These are phyloP conservation scores for Drosophila quasianomalipes DNA, from an alignment of 2,888 invertebrate species.

Conservation along the genomic window DNA sequence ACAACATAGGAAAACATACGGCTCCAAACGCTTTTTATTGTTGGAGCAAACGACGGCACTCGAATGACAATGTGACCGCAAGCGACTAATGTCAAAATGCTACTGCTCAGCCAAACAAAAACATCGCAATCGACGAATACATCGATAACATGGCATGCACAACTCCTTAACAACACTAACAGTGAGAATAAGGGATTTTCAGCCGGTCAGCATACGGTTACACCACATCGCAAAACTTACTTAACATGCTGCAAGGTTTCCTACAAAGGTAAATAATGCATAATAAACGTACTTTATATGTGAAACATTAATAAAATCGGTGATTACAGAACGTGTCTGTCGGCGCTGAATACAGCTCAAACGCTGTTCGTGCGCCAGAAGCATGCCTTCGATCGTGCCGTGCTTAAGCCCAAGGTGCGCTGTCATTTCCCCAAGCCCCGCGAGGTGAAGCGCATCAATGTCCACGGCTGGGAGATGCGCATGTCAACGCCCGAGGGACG, in stretches of 20 bases:
- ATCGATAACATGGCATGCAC: neutral
- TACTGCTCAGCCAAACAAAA: neutral
- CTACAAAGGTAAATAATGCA: slow-evolving; percentile 68
- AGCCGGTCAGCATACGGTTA: slow-evolving; percentile 7
- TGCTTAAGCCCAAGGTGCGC: slow-evolving; percentile 82
- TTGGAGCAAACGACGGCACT: slow-evolving; percentile 69
- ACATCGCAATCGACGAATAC: slow-evolving; percentile 9
- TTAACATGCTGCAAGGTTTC: slow-evolving; percentile 73
- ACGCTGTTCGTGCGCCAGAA: slow-evolving; percentile 74
- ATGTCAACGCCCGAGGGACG: slow-evolving; percentile 90
- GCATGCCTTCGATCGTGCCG: slow-evolving; percentile 79
- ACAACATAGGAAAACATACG: slow-evolving; percentile 66
- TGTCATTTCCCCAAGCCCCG: slow-evolving; percentile 90
- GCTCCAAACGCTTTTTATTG: slow-evolving; percentile 64
- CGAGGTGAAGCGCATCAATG: slow-evolving; percentile 89
- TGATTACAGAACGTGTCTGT: slow-evolving; percentile 58
- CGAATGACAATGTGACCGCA: slow-evolving; percentile 66
- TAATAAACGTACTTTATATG: slow-evolving; percentile 5
- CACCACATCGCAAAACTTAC: slow-evolving; percentile 46
- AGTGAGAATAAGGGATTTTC: neutral
- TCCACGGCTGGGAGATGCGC: slow-evolving; percentile 90
- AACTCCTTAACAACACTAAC: slow-evolving; percentile 24
- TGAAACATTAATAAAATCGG: slow-evolving; percentile 1
- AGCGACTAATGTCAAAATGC: slow-evolving; percentile 31
- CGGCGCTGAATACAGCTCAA: slow-evolving; percentile 59